phyloP scores from a whole-genome alignment of 2,888 invertebrate species.

The Lampropteryx suffumata region DNA sequence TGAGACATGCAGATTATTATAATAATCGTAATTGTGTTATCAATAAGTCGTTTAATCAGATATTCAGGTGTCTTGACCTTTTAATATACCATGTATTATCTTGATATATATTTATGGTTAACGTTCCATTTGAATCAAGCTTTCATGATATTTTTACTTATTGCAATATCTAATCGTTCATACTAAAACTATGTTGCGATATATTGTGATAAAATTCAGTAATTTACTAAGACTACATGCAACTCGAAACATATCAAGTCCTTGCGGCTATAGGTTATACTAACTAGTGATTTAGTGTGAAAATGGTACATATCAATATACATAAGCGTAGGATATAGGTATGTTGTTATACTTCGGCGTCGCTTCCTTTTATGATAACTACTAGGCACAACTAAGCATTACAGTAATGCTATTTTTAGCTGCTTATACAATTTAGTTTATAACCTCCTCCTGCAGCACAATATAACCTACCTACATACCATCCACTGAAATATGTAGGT shows the following conservation, averaged over 20 bases:
- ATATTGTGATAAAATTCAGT: slow-evolving; percentile 39
- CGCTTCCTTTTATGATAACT: slow-evolving; percentile 48
- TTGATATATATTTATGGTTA: slow-evolving; percentile 6
- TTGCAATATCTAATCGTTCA: not conserved
- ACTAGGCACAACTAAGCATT: slow-evolving; percentile 19
- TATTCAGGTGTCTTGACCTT: slow-evolving; percentile 2
- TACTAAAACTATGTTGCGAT: slow-evolving; percentile 28
- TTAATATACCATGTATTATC: slow-evolving; percentile 3
- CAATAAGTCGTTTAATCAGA: slow-evolving; percentile 1
- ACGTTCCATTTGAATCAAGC: slow-evolving; percentile 19
- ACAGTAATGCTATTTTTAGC: not conserved
- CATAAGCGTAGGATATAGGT: slow-evolving; percentile 69
- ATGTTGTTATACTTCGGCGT: slow-evolving; percentile 77
- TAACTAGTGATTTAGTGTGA: slow-evolving; percentile 47
- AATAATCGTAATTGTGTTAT: slow-evolving; percentile 9
- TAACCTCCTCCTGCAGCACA: no score
- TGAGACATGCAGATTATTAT: not conserved
- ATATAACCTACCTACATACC: no score
- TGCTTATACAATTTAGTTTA: no score
- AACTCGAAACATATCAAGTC: slow-evolving; percentile 58
- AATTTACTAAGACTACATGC: slow-evolving; percentile 44
- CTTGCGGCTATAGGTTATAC: slow-evolving; percentile 50
- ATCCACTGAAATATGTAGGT: no score
- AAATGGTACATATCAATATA: slow-evolving; percentile 50
- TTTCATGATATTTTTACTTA: slow-evolving; percentile 16